Evolutionary conservation across 2,888 invertebrate species (phyloP), one percentile per base, ranked within the genome.

Genomic region (Metellina segmentata): DNA sequence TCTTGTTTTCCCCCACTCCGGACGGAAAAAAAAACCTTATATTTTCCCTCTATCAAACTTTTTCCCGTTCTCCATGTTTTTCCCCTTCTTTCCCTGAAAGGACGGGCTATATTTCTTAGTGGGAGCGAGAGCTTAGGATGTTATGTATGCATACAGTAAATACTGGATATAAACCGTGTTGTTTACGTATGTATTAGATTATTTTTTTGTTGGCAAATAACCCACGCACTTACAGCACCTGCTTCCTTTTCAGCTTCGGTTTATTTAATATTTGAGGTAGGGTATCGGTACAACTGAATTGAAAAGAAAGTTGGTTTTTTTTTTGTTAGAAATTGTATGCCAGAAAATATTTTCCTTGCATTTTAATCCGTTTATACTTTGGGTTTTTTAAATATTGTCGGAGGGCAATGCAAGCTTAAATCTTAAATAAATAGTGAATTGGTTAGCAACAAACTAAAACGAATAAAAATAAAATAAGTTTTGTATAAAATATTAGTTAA

Each of bases 1-100:
- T 89, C 89, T 89, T 82, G 75, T 89, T 89, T 88, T 81, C 48
- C 53, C 49, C 69, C 19, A 81, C 61, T 51, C 71, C 48, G 81
- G 51, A 11, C 88, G 20, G 34, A 9, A 51, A 7, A 72, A 85
- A 74, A 85, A 75, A 75, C 53, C 82, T 74, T 49, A 13, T 61
- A 51, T 77, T 51, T 77, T 8, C 16, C n/a, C 19, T 77, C 70
- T 34, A 34, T 85, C 85, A n/a, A 13, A 19, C 53, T 85, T 75
- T 53, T 75, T 7, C 19, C 34, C n/a, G 16, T 51, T 11, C 72
- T 85, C 48, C 61, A n/a, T 53, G 74, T 6, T 49, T 75, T 75
- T 75, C 48, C 9, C 75, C 48, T 61, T 61, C n/a, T 75, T n/a
- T 13, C 49, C 19, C 74, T 78, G n/a, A 13, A 34, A 13, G 48